Evolutionary conservation across 2,888 invertebrate genomes (phyloP).

Genomic region (Drosophila siamana): DNA sequence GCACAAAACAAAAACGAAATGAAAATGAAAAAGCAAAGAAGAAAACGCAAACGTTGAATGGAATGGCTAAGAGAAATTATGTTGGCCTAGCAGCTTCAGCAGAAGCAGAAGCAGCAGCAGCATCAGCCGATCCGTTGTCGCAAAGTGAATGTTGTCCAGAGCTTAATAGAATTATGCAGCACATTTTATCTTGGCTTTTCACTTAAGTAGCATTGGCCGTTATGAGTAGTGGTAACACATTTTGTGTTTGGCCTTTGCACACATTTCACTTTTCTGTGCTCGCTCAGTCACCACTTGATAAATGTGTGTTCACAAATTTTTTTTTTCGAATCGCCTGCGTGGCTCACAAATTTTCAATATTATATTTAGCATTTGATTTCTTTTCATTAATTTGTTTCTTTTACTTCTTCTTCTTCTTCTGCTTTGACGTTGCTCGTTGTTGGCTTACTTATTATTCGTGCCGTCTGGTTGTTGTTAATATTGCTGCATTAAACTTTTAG

Average conservation of each 20-base stretch:
- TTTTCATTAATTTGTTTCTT: constrained; percentile 57
- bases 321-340: constrained; percentile 57
- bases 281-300: constrained; percentile 13
- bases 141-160: constrained; percentile 42
- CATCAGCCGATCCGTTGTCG: constrained; percentile 16
- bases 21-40: constrained; percentile 42
- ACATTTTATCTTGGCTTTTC: constrained; percentile 32
- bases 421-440: constrained; percentile 45
- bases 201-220: constrained; percentile 27
- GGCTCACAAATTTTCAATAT: constrained; percentile 62
- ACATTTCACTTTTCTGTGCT: constrained; percentile 43
- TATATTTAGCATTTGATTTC: constrained; percentile 70
- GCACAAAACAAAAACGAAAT: constrained; percentile 37
- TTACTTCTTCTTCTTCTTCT: constrained; percentile 16
- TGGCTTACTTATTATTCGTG: constrained; percentile 50
- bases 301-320: constrained; percentile 5
- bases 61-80: constrained; percentile 47
- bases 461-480: constrained; percentile 37
- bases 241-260: constrained; percentile 11
- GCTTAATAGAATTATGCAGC: constrained; percentile 11
- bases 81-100: constrained; percentile 42
- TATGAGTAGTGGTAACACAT: constrained; percentile 4
- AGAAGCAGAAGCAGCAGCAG: constrained; percentile 19
- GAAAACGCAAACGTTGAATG: constrained; percentile 25
- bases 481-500: constrained; percentile 73